Evolutionary conservation across 2,113 vertebrate genomes (phyloP), one percentile per base, ranked within the genome.

Genomic region (Cacatua alba): DNA sequence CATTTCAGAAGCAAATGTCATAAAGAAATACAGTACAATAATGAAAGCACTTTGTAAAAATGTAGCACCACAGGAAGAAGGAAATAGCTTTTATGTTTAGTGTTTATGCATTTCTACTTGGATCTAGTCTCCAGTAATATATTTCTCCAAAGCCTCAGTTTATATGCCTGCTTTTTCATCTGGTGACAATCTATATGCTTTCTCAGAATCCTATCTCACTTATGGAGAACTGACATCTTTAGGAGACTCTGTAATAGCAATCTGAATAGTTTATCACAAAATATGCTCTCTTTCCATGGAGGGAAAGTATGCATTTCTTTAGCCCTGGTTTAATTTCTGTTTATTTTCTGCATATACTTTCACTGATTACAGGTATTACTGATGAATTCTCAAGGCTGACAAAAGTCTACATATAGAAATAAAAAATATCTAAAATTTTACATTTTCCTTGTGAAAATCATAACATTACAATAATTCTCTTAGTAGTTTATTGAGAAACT

Each of bases 1-100:
- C n/a, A 90, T 82, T 91, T n/a, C 69, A 95, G 72, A 83, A 92
- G 33, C 13, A 86, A 90, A 94, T 90, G 55, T 63, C 86, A 89
- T 25, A 46, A 28, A 85, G 67, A 94, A 94, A 82, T 72, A 39
- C 43, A 55, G 17, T 46, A 59, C 37, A 89, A 80, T 82, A 87
- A 92, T 80, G 70, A 82, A 94, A 92, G 39, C 46, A 67, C 68
- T 94, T 93, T 82, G 51, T 70, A 82, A 95, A 90, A 92, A 62
- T 89, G 29, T 53, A 70, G 75, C 84, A 82, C 46, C 60, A 93
- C 69, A 90, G 86, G 75, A 92, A 96, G 53, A 91, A 72, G 37
- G 75, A 90, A 94, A 94, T 85, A 62, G 17, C 52, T 82, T 48
- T 95, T 84, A 41, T 92, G 62, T 71, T 93, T 94, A 64, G 18